Conservation (phyloP, 35 echinoderm and acorn worm species). For the Heliocidaris erythrogramma region DNA sequence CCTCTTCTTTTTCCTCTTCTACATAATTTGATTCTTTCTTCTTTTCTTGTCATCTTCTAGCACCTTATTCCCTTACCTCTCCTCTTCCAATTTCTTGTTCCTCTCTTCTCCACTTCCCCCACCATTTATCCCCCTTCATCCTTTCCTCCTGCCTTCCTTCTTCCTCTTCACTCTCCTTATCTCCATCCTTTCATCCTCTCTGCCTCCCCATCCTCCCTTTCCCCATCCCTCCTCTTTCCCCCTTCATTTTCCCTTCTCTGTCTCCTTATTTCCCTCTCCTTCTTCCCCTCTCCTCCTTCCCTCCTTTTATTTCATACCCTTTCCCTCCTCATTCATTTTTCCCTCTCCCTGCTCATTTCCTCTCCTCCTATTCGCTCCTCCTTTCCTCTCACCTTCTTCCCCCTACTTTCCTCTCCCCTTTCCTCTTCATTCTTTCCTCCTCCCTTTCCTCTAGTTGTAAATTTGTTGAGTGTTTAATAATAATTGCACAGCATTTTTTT, state of each 20-base stretch:
- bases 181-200: background rate
- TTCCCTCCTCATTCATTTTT: background rate
- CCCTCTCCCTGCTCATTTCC: background rate
- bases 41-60: too few relatives aligned
- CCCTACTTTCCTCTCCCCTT: background rate
- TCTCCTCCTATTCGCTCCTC: background rate
- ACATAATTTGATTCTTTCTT: too few relatives aligned
- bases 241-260: background rate
- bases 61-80: too few relatives aligned
- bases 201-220: background rate
- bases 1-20: too few relatives aligned
- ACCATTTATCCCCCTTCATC: too few relatives aligned
- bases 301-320: too few relatives aligned
- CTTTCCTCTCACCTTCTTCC: background rate
- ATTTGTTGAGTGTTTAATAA: background rate
- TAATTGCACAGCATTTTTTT: background rate
- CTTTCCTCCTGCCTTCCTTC: background rate
- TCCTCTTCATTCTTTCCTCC: background rate
- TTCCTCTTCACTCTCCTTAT: too few relatives aligned
- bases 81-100: too few relatives aligned
- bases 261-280: too few relatives aligned
- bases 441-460: background rate
- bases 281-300: too few relatives aligned
- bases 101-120: too few relatives aligned
- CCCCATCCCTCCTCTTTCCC: background rate